Evolutionary conservation across 1,140 invertebrate genomes (phyloP), one percentile per base, ranked within the genome.

Genomic region (Dufourea novaeangliae): DNA sequence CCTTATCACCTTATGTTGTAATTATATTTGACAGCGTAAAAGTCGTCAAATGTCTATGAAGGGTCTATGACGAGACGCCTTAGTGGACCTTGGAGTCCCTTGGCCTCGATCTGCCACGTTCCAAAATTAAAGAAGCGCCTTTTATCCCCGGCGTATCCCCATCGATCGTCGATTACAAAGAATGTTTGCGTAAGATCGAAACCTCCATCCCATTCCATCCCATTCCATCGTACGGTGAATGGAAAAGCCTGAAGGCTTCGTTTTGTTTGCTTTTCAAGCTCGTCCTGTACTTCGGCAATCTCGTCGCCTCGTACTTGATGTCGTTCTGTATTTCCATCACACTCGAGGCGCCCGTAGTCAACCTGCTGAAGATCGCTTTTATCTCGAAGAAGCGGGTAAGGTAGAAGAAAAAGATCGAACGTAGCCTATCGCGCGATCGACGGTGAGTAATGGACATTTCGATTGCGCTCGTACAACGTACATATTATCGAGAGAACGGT

Each of bases 271-370:
- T 81, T 86, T 85, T 92, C 93, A 92, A 96, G 95, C 88, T 97
- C 39, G 95, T 95, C 54, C 93, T 96, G 71, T 97, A 96, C 91
- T 94, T 96, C 70, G 96, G 96, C 10, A 97, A 97, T 81, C 93
- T 96, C 6, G 95, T 97, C 8, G 93, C 96, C 27, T 95, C 96
- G 1, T 97, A 97, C 86, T 82, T 96, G 29, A 87, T 94, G n/a
- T 96, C 96, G 1, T 97, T 97, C 86, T 93, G 95, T 77, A 94
- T 97, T 72, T 97, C 96, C 4, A 90, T 97, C 50, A 93, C 95
- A 10, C 95, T 97, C 80, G 96, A 97, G 88, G 96, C 96, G 25
- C 96, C 96, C 7, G 92, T 96, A 29, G 96, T 97, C 50, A 94
- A 95, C 85, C 89, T 97, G 70, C 92, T 97, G 25, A 97, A 96